Conservation (phyloP, 2,797 vertebrate genomes). For the Trichosurus vulpecula region DNA sequence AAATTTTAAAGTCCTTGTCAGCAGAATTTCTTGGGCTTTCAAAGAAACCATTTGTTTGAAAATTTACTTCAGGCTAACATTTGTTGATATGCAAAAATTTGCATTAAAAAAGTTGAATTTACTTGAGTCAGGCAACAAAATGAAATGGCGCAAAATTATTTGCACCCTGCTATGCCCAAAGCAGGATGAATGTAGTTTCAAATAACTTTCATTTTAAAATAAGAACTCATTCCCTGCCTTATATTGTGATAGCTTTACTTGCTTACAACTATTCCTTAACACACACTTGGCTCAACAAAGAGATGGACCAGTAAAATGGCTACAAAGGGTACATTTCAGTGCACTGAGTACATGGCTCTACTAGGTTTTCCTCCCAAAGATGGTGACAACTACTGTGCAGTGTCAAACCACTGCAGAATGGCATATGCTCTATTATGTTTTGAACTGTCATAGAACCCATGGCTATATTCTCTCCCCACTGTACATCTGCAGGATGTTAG, state of each 20-base stretch:
- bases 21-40: constrained; percentile 8
- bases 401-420: background rate
- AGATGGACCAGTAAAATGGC: background rate
- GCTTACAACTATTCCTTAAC: background rate
- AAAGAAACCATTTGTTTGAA: constrained; percentile 21
- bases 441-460: background rate
- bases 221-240: constrained; percentile 5
- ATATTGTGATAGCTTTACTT: background rate
- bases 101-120: constrained; percentile 55
- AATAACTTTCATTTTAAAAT: background rate
- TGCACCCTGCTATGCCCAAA: constrained; percentile 38
- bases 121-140: constrained; percentile 52
- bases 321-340: background rate
- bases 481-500: background rate
- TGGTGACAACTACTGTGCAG: rapidly evolving
- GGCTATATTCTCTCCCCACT: background rate
- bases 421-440: rapidly evolving
- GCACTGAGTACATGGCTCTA: background rate
- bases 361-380: background rate
- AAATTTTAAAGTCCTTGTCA: background rate
- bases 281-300: background rate
- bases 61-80: constrained; percentile 42
- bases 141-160: constrained; percentile 28
- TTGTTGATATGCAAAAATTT: constrained; percentile 56
- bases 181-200: constrained; percentile 34